Evolutionary conservation across 1,140 invertebrate genomes (phyloP), one percentile per base, ranked within the genome.

Genomic region (Schlechtendalia chinensis): DNA sequence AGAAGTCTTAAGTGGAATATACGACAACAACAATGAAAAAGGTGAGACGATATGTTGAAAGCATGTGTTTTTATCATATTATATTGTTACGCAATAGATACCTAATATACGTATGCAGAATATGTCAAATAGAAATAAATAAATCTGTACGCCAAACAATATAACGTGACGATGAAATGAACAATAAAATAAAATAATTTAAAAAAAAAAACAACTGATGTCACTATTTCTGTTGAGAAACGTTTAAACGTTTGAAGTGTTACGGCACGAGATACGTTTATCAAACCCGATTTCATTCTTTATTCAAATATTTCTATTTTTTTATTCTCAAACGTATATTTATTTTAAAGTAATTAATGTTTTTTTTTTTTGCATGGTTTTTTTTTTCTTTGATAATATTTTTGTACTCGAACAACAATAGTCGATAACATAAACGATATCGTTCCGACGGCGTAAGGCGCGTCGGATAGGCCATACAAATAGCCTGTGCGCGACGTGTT

Each of bases 1-100:
- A 94, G 93, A 94, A 89, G 91, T 93, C 84, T 88, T 94, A 86
- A 93, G 92, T 88, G 92, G 93, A 83, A 91, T 93, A 84, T 92
- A 90, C 87, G 89, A 91, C 86, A 89, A 89, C 87, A 90, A 90
- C 86, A 91, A 91, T 85, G 91, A 92, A 86, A 93, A 93, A 86
- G 93, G 93, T 86, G 92, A 93, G 82, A 32, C 29, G 5, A 61
- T 56, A 8, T 8, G 32, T 81, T 74, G 8, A 53, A 69, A 53
- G 53, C 58, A 74, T 77, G 69, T 17, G 69, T 72, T 72, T 39
- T 50, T 71, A 71, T 53, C 16, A 5, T 50, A 32, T 50, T 50
- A 12, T 22, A 71, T 50, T n/a, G 12, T 14, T 67, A 69, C 47
- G 16, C 32, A 53, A 8, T 39, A 27, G 6, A 47, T 24, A 47